phyloP scores from a whole-genome alignment of 2,888 invertebrate species.

The Poecilus cupreus region DNA sequence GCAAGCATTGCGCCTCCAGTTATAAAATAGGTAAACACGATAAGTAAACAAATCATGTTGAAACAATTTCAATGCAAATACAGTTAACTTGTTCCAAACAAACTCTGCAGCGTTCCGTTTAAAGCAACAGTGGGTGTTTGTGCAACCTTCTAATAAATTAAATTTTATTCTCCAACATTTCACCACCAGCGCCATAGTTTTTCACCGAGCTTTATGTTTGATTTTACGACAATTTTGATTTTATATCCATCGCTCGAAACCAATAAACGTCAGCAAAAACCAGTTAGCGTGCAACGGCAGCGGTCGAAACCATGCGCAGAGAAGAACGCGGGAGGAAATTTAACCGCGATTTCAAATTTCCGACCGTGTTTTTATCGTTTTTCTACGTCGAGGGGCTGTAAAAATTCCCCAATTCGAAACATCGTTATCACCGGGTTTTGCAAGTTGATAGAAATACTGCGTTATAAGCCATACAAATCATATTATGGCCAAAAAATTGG shows the following conservation, averaged over 20 bases:
- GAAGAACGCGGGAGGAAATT: slow-evolving; percentile 41
- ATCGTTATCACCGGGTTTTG: slow-evolving; percentile 2
- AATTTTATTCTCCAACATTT: slow-evolving; percentile 21
- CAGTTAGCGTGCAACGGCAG: slow-evolving; percentile 20
- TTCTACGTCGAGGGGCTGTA: slow-evolving; percentile 33
- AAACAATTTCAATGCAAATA: slow-evolving; percentile 23
- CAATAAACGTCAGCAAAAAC: slow-evolving; percentile 55
- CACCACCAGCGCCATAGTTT: slow-evolving; percentile 5
- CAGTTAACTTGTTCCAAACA: slow-evolving; percentile 2
- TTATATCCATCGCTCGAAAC: slow-evolving; percentile 52
- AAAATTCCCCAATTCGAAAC: slow-evolving; percentile 36
- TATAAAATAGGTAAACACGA: not conserved
- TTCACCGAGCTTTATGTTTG: slow-evolving; percentile 47
- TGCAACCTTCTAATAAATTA: slow-evolving; percentile 40
- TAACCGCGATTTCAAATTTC: slow-evolving; percentile 56
- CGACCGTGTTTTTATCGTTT: slow-evolving; percentile 49
- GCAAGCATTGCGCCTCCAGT: not conserved
- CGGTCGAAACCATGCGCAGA: slow-evolving; percentile 4
- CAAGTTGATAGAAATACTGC: not conserved
- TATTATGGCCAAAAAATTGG: slow-evolving; percentile 4
- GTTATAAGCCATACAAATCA: not conserved
- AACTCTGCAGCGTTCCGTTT: not conserved
- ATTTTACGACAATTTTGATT: slow-evolving; percentile 54
- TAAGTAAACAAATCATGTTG: slow-evolving; percentile 26
- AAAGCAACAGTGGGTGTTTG: slow-evolving; percentile 11